These are phyloP conservation scores for Ceuthmochares aereus DNA, from an alignment of 2,113 vertebrate genomes.

Conservation along the genomic window DNA sequence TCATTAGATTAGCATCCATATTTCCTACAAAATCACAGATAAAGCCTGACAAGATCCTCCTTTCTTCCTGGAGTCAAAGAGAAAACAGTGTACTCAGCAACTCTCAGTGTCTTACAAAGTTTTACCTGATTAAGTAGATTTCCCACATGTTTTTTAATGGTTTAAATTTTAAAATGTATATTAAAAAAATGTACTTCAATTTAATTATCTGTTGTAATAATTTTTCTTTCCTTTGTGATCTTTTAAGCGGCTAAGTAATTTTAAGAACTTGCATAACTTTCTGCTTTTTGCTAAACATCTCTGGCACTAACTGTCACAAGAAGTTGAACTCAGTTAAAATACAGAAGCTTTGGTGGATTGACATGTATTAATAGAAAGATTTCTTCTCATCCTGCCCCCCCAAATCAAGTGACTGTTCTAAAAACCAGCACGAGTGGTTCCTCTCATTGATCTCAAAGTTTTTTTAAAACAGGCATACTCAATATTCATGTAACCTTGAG, in stretches of 20 bases:
- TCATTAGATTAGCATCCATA: conserved; percentile 32
- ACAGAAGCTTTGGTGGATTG: conserved; percentile 52
- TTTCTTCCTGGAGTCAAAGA: neutral
- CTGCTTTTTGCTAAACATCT: neutral
- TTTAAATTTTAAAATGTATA: conserved; percentile 10
- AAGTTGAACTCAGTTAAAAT: conserved; percentile 47
- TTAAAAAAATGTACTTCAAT: neutral
- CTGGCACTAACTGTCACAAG: neutral
- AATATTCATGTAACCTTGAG: conserved; percentile 97
- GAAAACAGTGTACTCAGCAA: neutral
- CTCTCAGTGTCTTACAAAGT: neutral
- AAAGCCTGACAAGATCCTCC: neutral
- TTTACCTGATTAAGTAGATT: neutral
- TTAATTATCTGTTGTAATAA: neutral
- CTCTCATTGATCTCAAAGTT: conserved; percentile 53
- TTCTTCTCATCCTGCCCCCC: neutral
- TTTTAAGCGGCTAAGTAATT: neutral
- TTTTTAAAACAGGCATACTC: conserved; percentile 71
- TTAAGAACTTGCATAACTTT: neutral
- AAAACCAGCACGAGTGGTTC: neutral
- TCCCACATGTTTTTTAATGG: neutral
- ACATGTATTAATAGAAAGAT: conserved; percentile 2
- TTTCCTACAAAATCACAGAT: neutral
- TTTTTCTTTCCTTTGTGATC: conserved; percentile 14
- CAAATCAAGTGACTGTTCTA: neutral